Evolutionary conservation across 2,888 invertebrate species (phyloP), one percentile per base, ranked within the genome.

Genomic region (Ptilodon capucinus): DNA sequence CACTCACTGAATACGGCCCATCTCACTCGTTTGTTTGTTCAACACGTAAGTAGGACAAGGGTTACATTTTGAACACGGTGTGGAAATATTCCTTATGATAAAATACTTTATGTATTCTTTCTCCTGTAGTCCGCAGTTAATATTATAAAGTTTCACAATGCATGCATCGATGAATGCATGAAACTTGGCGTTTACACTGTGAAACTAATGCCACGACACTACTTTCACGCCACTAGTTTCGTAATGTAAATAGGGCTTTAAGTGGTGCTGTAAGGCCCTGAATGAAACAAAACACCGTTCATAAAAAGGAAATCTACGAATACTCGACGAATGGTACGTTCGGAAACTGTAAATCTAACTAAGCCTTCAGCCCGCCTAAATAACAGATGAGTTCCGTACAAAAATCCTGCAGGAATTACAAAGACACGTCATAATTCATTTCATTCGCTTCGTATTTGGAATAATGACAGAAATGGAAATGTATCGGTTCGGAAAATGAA

Each of bases 261-360:
- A n/a, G n/a, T n/a, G n/a, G n/a, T n/a, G n/a, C n/a, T n/a, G n/a
- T n/a, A n/a, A n/a, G n/a, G n/a, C n/a, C n/a, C n/a, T n/a, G n/a
- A n/a, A n/a, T n/a, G n/a, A n/a, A n/a, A n/a, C 25, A 28, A n/a
- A n/a, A 28, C 7, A 28, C 4, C n/a, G 2, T 4, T 28, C 28
- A 28, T 28, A 38, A 49, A 59, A 61, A 57, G 51, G 47, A 46
- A 54, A 60, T 34, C 69, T 60, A 67, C 52, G 46, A 64, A 57
- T 60, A 62, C 58, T 63, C 68, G 61, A 63, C 59, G 54, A 43
- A 68, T 59, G 60, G 65, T 42, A 66, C 60, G 68, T 59, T 64
- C 73, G 79, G 73, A 81, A 81, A 72, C 77, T 71, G 82, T 85
- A 86, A 86, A 86, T 87, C 84, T 82, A 69, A 65, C 69, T 76